Evolutionary conservation across 1,140 invertebrate species (phyloP).

Genomic region (Macrobrachium nipponense): DNA sequence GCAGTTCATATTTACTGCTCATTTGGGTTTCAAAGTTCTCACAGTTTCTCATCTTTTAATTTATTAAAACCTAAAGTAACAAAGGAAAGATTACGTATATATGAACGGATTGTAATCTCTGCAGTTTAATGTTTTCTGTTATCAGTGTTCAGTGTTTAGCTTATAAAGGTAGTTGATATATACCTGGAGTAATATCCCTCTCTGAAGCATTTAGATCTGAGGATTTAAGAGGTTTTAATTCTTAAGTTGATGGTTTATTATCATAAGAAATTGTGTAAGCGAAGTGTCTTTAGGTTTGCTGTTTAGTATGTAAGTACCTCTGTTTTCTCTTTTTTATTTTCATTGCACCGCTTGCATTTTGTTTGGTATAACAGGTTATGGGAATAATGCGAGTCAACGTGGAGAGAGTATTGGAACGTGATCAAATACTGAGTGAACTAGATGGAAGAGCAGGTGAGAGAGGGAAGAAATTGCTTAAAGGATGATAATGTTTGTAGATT

Average conservation of each 20-base stretch:
- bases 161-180: too few species aligned
- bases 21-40: neutral
- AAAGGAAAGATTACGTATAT: neutral
- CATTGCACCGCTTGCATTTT: constrained; percentile 50
- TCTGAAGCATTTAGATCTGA: too few species aligned
- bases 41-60: constrained; percentile 38
- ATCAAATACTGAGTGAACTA: constrained; percentile 96
- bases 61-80: neutral
- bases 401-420: constrained; percentile 97
- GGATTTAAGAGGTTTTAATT: neutral
- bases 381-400: constrained; percentile 99
- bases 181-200: too few species aligned
- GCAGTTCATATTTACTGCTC: neutral
- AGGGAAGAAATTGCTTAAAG: constrained; percentile 52
- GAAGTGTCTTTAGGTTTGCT: neutral
- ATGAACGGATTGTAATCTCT: neutral
- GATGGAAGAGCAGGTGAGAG: constrained; percentile 80
- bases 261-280: neutral
- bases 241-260: neutral
- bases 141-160: too few species aligned
- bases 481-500: neutral
- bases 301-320: constrained; percentile 3
- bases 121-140: neutral
- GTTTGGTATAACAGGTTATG: constrained; percentile 78
- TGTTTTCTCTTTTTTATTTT: constrained; percentile 23